Base-by-base conservation (phyloP, 2,888 invertebrate genomes). In the Eugnorisma glareosa region DNA sequence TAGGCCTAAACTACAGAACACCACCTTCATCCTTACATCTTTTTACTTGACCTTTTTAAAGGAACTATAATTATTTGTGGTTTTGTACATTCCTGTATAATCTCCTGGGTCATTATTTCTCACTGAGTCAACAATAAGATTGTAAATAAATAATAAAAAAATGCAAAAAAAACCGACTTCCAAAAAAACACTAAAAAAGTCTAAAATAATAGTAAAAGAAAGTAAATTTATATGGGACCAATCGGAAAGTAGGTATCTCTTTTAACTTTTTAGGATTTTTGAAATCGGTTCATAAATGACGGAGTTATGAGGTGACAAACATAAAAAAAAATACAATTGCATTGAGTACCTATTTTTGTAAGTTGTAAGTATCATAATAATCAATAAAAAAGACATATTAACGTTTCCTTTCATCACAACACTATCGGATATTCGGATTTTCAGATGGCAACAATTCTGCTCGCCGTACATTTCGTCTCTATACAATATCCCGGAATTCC, bases 401-500 rank as follows among this genome's bases (percentile, higher is more conserved):
- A 37, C 15, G 2, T 35, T n/a, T 45, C 24, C 35, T 75, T 54
- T 64, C 15, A 63, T 45, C 57, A 18, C 18, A 43, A 21, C 15
- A 28, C 0, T 67, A 67, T 75, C 37, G 24, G 24, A 57, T 69
- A 31, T 37, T 64, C 21, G 15, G 15, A n/a, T 64, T n/a, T 21
- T 35, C 24, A 48, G 28, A 57, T 57, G 31, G 28, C 21, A 74
- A 71, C n/a, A 69, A 61, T 67, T 59, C 15, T 28, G 61, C 6
- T 59, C 10, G 11, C 8, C 57, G 48, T 69, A 45, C 54, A 51
- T 79, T 77, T 43, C 43, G 24, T 66, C 28, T 21, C 21, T 61
- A 43, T 54, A 79, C 35, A 68, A 68, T 61, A 77, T 54, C 28
- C 54, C 40, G n/a, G n/a, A 64, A 15, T 40, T 11, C 40, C 40